Percentiles rank a stretch among this genome's conserved stretches.
phyloP scores from a whole-genome alignment of 1,140 invertebrate species.

The Drosophila pallidifrons region DNA sequence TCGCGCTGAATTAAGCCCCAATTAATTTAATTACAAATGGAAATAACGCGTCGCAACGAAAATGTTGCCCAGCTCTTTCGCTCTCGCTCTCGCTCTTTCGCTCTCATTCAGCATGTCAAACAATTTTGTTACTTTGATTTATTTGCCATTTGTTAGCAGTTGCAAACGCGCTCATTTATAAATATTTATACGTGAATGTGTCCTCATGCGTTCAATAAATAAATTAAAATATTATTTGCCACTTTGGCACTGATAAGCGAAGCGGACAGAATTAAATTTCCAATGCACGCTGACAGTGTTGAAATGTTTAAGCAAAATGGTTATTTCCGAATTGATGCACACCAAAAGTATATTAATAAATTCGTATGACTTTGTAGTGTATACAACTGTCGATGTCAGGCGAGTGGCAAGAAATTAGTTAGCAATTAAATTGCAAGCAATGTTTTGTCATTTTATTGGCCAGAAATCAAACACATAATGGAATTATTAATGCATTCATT shows the following conservation, averaged over 20 bases:
- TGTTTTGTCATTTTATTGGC: conserved; percentile 45
- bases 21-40: conserved; percentile 85
- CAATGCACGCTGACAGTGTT: conserved; percentile 17
- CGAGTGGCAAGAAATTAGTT: conserved; percentile 63
- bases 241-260: conserved; percentile 61
- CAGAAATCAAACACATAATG: conserved; percentile 35
- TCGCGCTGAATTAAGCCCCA: conserved; percentile 84
- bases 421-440: conserved; percentile 64
- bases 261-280: not conserved
- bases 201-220: conserved; percentile 67
- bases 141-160: conserved; percentile 53
- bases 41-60: conserved; percentile 69
- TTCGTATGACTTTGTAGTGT: not conserved
- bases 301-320: conserved; percentile 31
- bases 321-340: conserved; percentile 22
- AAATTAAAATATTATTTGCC: conserved; percentile 80
- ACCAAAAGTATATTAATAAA: conserved; percentile 4
- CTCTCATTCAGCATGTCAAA: conserved; percentile 56
- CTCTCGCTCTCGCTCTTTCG: not conserved
- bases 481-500: conserved; percentile 57
- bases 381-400: not conserved
- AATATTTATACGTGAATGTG: conserved; percentile 16
- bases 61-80: not conserved
- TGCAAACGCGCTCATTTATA: conserved; percentile 16
- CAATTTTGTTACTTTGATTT: conserved; percentile 71